phyloP scores from a whole-genome alignment of 2,113 vertebrate species.

The Heteronetta atricapilla region DNA sequence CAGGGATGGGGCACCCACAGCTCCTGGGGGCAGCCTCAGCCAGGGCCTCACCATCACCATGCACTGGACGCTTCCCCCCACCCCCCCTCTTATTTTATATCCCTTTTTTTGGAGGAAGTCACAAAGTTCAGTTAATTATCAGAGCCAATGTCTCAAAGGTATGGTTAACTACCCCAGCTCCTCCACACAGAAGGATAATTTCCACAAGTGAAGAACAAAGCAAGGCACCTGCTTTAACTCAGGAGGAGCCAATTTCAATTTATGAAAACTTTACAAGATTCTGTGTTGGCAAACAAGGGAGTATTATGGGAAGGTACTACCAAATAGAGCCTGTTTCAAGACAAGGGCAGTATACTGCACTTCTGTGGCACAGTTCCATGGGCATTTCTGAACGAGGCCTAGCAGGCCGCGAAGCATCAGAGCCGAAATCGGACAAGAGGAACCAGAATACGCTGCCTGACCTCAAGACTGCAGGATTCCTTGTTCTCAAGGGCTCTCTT shows the following conservation, averaged over 20 bases:
- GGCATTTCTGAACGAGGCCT: neutral
- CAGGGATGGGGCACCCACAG: neutral
- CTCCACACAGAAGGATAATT: neutral
- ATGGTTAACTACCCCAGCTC: neutral
- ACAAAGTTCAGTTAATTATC: neutral
- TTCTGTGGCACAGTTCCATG: neutral
- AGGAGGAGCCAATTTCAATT: neutral
- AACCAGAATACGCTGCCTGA: neutral
- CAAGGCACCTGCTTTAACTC: neutral
- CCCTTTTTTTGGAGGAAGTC: neutral
- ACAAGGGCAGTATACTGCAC: fast-evolving
- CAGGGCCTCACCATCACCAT: no score
- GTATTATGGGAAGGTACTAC: neutral
- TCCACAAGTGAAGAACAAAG: neutral
- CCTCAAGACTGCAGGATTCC: neutral
- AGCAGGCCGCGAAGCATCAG: neutral
- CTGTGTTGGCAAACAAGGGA: neutral
- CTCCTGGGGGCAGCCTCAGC: neutral
- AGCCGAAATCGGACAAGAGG: no score
- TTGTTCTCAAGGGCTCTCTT: neutral
- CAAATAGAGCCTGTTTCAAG: neutral
- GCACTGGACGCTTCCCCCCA: fast-evolving
- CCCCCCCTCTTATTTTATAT: neutral
- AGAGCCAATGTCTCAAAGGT: neutral
- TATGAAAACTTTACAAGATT: neutral